Conservation (phyloP, 2,113 vertebrate genomes). For the Poecilia latipinna region DNA sequence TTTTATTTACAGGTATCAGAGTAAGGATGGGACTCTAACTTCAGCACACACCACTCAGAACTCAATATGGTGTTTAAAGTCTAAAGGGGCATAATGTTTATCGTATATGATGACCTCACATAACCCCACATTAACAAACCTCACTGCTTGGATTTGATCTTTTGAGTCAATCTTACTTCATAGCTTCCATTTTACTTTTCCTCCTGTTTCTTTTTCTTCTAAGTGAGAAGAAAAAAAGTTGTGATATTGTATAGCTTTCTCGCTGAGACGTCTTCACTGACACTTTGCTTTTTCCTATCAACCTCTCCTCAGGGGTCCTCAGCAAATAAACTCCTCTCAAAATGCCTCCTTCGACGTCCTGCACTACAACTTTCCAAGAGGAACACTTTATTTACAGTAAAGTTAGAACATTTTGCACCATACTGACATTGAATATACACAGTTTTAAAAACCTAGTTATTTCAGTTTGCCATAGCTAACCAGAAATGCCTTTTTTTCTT, state of each 20-base stretch:
- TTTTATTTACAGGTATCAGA: too few relatives aligned
- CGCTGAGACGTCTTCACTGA: conserved; percentile 82
- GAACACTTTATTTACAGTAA: conserved; percentile 80
- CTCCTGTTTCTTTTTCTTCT: conserved; percentile 42
- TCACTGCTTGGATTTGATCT: neutral
- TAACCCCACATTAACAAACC: too few relatives aligned
- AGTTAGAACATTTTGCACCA: neutral
- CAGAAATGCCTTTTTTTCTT: conserved; percentile 15
- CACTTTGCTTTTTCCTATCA: conserved; percentile 76
- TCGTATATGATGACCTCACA: too few relatives aligned
- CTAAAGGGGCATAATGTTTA: too few relatives aligned
- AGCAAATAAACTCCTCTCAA: conserved; percentile 82
- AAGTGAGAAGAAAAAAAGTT: conserved; percentile 77
- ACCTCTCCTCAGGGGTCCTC: conserved; percentile 83
- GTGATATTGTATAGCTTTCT: conserved; percentile 84
- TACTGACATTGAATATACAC: conserved; percentile 47
- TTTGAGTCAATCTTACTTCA: conserved; percentile 22
- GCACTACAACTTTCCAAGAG: conserved; percentile 83
- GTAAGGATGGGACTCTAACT: too few relatives aligned
- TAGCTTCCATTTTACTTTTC: conserved; percentile 45
- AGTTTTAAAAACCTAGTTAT: conserved; percentile 64
- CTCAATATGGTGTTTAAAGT: too few relatives aligned
- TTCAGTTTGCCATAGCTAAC: conserved; percentile 35
- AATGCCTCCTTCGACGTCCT: conserved; percentile 88
- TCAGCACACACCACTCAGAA: too few relatives aligned